Evolutionary conservation across 2,797 vertebrate genomes (phyloP).

Genomic region (Trachurus trachurus): DNA sequence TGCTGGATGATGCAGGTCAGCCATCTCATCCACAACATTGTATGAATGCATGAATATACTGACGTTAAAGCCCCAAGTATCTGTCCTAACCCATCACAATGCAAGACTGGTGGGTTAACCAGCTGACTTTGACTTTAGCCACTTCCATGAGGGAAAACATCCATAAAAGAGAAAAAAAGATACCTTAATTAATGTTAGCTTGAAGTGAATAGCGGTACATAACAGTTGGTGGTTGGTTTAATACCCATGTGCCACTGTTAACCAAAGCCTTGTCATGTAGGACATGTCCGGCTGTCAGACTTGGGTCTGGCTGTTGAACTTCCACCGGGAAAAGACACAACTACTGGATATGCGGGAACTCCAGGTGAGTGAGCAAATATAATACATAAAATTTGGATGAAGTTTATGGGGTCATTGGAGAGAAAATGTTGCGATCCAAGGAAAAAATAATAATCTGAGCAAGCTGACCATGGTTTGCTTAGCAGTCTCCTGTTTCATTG

Average conservation of each 20-base stretch:
- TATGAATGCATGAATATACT: not conserved
- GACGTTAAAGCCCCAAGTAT: not conserved
- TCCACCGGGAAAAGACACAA: slow-evolving; percentile 82
- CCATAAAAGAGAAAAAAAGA: not conserved
- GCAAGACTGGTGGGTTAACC: not conserved
- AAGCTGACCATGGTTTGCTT: not conserved
- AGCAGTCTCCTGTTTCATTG: not conserved
- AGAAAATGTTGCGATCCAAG: not conserved
- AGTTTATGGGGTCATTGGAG: not conserved
- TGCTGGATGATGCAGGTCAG: slow-evolving; percentile 85
- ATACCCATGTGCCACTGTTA: not conserved
- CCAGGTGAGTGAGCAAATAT: slow-evolving; percentile 71
- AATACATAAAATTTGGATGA: not conserved
- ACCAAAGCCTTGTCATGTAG: slow-evolving; percentile 61
- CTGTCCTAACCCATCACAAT: not conserved
- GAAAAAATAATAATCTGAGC: not conserved
- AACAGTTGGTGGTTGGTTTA: not conserved
- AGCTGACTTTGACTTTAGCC: slow-evolving; percentile 7
- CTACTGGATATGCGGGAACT: slow-evolving; percentile 86
- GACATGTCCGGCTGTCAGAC: slow-evolving; percentile 86
- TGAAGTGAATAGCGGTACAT: too few relatives aligned
- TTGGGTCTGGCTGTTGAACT: slow-evolving; percentile 86
- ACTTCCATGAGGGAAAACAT: not conserved
- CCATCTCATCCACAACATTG: not conserved
- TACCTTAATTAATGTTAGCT: not conserved